These are phyloP conservation scores for Polyergus mexicanus DNA, from an alignment of 1,140 invertebrate species.

Conservation along the genomic window DNA sequence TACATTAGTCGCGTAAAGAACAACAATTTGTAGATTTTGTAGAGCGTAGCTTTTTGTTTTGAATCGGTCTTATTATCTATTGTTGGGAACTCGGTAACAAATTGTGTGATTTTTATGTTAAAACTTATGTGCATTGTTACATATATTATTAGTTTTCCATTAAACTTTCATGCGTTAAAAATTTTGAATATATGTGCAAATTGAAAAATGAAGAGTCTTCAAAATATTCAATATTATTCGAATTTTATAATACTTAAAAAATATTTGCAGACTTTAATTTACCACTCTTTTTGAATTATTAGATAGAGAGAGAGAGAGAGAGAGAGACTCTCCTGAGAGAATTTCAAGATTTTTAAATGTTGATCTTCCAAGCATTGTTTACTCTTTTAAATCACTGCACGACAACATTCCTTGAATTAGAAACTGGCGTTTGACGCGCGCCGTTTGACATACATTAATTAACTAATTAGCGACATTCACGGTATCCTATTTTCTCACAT, in stretches of 20 bases:
- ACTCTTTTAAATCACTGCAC: background rate
- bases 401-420: constrained; percentile 2
- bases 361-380: background rate
- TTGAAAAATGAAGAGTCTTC: background rate
- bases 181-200: background rate
- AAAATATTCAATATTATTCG: background rate
- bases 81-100: background rate
- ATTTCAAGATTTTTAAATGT: background rate
- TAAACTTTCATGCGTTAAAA: background rate
- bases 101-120: background rate
- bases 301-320: background rate
- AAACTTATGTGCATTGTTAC: background rate
- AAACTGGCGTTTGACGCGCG: constrained; percentile 14
- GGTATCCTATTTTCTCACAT: background rate
- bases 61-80: constrained; percentile 4
- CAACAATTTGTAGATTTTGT: constrained; percentile 18
- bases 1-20: constrained; percentile 30
- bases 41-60: constrained; percentile 23
- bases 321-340: background rate
- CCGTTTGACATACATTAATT: constrained; percentile 25
- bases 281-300: background rate
- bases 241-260: constrained; percentile 15
- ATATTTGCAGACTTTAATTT: background rate
- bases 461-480: constrained; percentile 39
- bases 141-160: background rate